phyloP scores from a whole-genome alignment of 2,888 invertebrate species.

The Orchestes rusci region DNA sequence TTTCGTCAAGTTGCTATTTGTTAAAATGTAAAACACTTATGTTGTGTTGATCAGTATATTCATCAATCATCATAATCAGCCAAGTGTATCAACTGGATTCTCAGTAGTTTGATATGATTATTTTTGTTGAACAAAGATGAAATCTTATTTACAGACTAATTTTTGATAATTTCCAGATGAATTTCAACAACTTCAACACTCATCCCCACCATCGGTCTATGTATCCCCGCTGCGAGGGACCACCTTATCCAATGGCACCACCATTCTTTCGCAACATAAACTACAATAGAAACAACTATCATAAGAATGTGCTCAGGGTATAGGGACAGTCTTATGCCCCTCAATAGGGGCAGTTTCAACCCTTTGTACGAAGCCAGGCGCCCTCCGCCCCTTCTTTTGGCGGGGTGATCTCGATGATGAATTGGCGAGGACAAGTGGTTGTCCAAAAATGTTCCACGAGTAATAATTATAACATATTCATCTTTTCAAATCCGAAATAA shows the following conservation, averaged over 20 bases:
- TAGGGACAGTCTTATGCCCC: conserved; percentile 27
- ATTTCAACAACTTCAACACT: conserved; percentile 33
- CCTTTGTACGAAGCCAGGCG: conserved; percentile 4
- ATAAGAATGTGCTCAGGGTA: conserved; percentile 42
- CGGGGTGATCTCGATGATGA: neutral
- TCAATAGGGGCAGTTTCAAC: conserved; percentile 8
- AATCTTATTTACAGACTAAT: too few species aligned
- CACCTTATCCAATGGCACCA: conserved; percentile 38
- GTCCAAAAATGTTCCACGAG: neutral
- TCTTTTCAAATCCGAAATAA: too few species aligned
- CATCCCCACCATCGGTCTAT: conserved; percentile 36
- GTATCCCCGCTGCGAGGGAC: conserved; percentile 39
- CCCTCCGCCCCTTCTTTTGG: neutral
- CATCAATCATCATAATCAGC: too few species aligned
- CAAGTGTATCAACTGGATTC: too few species aligned
- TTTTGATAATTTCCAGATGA: conserved; percentile 39
- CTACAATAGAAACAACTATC: conserved; percentile 37
- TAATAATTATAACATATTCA: neutral
- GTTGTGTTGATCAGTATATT: too few species aligned
- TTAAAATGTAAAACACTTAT: too few species aligned
- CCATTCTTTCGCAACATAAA: conserved; percentile 40
- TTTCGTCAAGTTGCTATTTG: too few species aligned
- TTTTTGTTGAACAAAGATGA: too few species aligned
- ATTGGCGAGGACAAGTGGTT: neutral
- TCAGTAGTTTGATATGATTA: too few species aligned